Evolutionary conservation across 2,797 vertebrate genomes (phyloP).

Genomic region (Pangasius sanitwongsei): DNA sequence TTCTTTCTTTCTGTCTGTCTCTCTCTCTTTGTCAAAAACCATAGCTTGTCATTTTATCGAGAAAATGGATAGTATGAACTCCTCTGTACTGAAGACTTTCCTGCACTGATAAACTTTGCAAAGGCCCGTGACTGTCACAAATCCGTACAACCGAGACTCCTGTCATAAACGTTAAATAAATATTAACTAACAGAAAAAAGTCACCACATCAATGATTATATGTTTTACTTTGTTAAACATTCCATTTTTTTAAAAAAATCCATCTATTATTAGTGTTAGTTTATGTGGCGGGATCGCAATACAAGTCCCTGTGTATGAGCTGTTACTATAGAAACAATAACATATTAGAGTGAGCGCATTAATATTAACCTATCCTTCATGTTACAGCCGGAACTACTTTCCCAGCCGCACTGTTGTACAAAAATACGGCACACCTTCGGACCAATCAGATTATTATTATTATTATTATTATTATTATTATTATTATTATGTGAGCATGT

Average conservation of each 20-base stretch:
- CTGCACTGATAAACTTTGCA: too few species aligned
- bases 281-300: background rate
- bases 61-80: too few species aligned
- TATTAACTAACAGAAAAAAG: background rate
- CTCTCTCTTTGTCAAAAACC: background rate
- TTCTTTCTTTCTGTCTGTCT: background rate
- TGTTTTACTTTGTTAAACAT: constrained; percentile 3
- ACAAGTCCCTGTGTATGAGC: background rate
- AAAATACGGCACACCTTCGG: background rate
- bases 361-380: background rate
- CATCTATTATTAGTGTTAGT: background rate
- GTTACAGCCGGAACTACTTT: background rate
- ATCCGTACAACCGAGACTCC: background rate
- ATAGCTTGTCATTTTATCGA: too few species aligned
- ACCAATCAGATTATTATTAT: background rate
- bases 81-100: background rate
- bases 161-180: background rate
- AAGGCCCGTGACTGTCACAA: too few species aligned
- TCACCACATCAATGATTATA: background rate
- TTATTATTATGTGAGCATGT: background rate
- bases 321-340: background rate
- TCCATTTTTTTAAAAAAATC: background rate
- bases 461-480: background rate
- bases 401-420: background rate
- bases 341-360: background rate